These are phyloP conservation scores for Operophtera brumata DNA, from an alignment of 2,888 invertebrate genomes.

Conservation along the genomic window DNA sequence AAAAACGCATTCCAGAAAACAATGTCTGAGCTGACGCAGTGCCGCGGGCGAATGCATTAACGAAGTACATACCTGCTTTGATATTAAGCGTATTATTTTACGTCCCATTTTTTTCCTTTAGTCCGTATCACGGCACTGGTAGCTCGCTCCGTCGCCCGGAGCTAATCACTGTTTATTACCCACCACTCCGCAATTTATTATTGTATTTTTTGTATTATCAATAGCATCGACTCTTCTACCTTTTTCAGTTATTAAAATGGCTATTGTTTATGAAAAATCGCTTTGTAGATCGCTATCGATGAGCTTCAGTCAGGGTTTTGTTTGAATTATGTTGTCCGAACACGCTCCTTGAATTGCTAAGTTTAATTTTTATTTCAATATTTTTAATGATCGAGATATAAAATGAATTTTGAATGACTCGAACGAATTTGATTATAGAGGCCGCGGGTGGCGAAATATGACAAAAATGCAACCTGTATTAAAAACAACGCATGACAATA, in stretches of 20 bases:
- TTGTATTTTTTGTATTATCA: conserved; percentile 80
- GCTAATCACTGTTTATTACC: conserved; percentile 79
- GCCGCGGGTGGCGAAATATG: conserved; percentile 34
- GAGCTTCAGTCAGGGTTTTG: conserved; percentile 50
- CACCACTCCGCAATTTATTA: conserved; percentile 77
- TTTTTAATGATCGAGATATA: conserved; percentile 15
- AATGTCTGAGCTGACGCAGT: conserved; percentile 72
- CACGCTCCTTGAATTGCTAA: conserved; percentile 24
- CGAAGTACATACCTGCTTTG: conserved; percentile 75
- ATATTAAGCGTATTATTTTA: conserved; percentile 78
- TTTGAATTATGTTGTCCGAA: conserved; percentile 37
- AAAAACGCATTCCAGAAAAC: conserved; percentile 77
- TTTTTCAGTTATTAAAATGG: conserved; percentile 76
- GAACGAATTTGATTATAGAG: conserved; percentile 34
- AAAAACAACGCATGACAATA: conserved; percentile 37
- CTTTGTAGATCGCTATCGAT: conserved; percentile 64
- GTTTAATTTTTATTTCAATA: conserved; percentile 17
- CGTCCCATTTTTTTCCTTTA: conserved; percentile 47
- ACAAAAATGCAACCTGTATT: conserved; percentile 37
- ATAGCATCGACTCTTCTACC: conserved; percentile 71
- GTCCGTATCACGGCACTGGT: conserved; percentile 61
- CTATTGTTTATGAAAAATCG: conserved; percentile 80
- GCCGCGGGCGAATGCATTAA: conserved; percentile 79
- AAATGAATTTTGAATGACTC: conserved; percentile 28
- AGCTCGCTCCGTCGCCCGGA: conserved; percentile 73